Base-by-base conservation (phyloP, 2,888 invertebrate genomes). In the Tachina lurida region DNA sequence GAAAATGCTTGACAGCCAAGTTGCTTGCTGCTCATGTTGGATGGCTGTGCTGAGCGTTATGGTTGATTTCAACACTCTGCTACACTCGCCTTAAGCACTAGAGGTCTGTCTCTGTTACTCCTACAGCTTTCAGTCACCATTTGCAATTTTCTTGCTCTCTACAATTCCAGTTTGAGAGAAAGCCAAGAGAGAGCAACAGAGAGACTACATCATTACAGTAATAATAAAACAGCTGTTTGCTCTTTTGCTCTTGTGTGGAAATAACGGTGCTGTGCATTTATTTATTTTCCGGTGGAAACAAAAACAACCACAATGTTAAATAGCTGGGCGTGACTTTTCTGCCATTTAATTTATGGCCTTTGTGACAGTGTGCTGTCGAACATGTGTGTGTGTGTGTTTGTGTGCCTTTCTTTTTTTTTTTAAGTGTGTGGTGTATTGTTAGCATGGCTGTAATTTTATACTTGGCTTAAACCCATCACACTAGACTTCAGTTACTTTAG, bases 21-120 rank as follows among this genome's bases (percentile, higher is more conserved):
- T 83, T 83, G 83, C 62, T 83, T 83, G 83, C 62, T 83, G 77
- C 71, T 56, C 58, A 82, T 77, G 83, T 83, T 83, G 83, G 31
- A 78, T 83, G 83, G 31, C 73, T 73, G 77, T 73, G 77, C 3
- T 73, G 83, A 77, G 83, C 67, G 71, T 12, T 77, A 71, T 74
- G 62, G 52, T 75, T 65, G 54, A 54, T 68, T 82, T 74, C 10
- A 60, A 63, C 39, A 67, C 43, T 67, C 10, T 67, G 60, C 62
- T 78, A 52, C 52, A 10, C 31, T 17, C 60, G 15, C 1, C 8
- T 1, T 0, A 1, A 54, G 19, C 70, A n/a, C 13, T 54, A 60
- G 22, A 39, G 15, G 0, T 77, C 77, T 77, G 0, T 77, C 77
- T 77, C 77, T 43, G 15, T 83, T n/a, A 19, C 19, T 71, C 77